Conservation (phyloP, 2,797 vertebrate species). For the Heterohyrax brucei region DNA sequence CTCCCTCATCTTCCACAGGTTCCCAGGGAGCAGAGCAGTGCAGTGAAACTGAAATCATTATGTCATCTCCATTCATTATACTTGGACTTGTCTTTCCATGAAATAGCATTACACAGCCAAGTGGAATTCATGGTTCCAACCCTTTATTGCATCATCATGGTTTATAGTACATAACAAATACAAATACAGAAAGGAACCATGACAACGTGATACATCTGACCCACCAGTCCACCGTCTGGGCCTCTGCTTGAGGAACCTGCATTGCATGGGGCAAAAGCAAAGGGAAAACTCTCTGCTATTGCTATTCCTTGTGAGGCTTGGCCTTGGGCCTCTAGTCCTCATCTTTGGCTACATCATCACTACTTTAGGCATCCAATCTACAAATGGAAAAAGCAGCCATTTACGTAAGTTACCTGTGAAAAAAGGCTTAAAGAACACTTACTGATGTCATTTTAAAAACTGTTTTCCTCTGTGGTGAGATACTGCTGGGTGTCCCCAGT, state of each 20-base stretch:
- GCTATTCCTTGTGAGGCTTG: background rate
- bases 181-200: constrained; percentile 86
- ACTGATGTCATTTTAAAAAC: constrained; percentile 53
- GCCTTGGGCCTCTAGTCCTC: background rate
- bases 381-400: constrained; percentile 55
- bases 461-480: constrained; percentile 63
- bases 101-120: constrained; percentile 83
- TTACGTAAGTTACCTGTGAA: constrained; percentile 58
- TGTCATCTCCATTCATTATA: constrained; percentile 83
- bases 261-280: background rate
- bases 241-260: constrained; percentile 58
- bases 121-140: constrained; percentile 87
- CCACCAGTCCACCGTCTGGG: constrained; percentile 64
- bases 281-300: rapidly evolving
- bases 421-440: constrained; percentile 25
- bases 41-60: constrained; percentile 87
- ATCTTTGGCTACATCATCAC: constrained; percentile 29
- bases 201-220: constrained; percentile 77
- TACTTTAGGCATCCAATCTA: background rate
- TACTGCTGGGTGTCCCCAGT: background rate
- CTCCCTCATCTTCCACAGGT: constrained; percentile 81
- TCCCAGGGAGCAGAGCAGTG: constrained; percentile 84
- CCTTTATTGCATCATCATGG: constrained; percentile 86
- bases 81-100: constrained; percentile 78
- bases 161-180: constrained; percentile 89